Evolutionary conservation across 2,797 vertebrate genomes (phyloP), one percentile per base, ranked within the genome.

Genomic region (Tarsius wallacei): DNA sequence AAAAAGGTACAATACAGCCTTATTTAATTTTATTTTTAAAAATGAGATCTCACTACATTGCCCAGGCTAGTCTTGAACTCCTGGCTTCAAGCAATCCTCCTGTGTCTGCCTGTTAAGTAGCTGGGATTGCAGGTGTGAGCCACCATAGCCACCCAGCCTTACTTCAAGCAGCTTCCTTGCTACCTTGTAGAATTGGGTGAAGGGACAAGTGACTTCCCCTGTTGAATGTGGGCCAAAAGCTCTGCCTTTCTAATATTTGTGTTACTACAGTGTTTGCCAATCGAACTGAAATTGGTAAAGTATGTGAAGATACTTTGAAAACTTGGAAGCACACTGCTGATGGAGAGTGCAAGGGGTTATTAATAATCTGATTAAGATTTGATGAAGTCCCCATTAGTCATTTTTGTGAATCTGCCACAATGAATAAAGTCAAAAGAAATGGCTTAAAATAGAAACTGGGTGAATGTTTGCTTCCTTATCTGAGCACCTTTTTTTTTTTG

Each of bases 361-460:
- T 97, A 97, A 95, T 94, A 95, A 95, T 97, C 53, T 63, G 93
- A 95, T 87, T 86, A 88, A 96, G 84, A 93, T 88, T 97, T 92
- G 71, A 76, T 88, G 93, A 98, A 97, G 88, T 68, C 57, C 26
- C 57, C 96, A 95, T 94, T 93, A 92, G 94, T 97, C 94, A 96
- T 91, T 95, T 97, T 94, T 96, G 94, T 90, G 76, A 82, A 87
- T 93, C 94, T 97, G 97, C 90, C 93, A 95, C 87, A 92, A 76
- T 78, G 91, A 97, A 97, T 98, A 92, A 97, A 95, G 33, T n/a
- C 76, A 94, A 96, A 76, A 83, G 55, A 81, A 93, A 86, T 2
- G 15, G 68, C 77, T 88, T 82, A 89, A 71, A 61, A 57, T 12
- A 76, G 87, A 93, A 91, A 81, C 85, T 36, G 49, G 76, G 78